These are phyloP conservation scores for Agriopis marginaria DNA, from an alignment of 2,888 invertebrate species.

Conservation along the genomic window DNA sequence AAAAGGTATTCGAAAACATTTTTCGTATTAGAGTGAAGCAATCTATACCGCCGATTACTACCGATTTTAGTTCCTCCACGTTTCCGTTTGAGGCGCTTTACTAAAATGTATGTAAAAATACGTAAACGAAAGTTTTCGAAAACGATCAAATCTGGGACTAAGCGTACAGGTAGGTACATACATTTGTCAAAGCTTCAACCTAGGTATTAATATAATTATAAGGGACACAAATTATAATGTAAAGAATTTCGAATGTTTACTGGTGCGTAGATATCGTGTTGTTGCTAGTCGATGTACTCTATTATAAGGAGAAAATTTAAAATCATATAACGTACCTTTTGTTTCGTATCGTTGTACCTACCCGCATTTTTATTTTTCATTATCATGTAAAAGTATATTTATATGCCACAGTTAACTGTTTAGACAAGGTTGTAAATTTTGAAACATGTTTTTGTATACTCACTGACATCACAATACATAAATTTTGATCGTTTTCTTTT, in stretches of 20 bases:
- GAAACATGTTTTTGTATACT: conserved; percentile 36
- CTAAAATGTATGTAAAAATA: too few species aligned
- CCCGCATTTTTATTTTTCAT: conserved; percentile 43
- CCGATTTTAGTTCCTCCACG: too few species aligned
- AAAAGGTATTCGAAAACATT: too few species aligned
- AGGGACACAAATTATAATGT: conserved; percentile 21
- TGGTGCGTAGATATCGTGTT: conserved; percentile 49
- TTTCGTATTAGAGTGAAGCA: too few species aligned
- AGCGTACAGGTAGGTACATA: too few species aligned
- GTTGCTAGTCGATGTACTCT: conserved; percentile 63
- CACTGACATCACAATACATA: conserved; percentile 70
- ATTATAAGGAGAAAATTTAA: conserved; percentile 41
- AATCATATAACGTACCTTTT: conserved; percentile 46
- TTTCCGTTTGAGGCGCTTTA: too few species aligned
- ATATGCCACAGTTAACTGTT: conserved; percentile 61
- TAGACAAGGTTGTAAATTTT: conserved; percentile 39
- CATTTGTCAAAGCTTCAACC: not conserved
- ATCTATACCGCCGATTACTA: too few species aligned
- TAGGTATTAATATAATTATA: conserved; percentile 15
- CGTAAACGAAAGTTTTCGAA: too few species aligned
- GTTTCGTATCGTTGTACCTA: conserved; percentile 47
- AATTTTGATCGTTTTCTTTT: conserved; percentile 69
- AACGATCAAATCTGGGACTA: too few species aligned
- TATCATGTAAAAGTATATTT: conserved; percentile 17
- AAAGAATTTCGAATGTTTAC: conserved; percentile 25